These are phyloP conservation scores for Aleadryas rufinucha DNA, from an alignment of 2,113 vertebrate genomes.

Conservation along the genomic window DNA sequence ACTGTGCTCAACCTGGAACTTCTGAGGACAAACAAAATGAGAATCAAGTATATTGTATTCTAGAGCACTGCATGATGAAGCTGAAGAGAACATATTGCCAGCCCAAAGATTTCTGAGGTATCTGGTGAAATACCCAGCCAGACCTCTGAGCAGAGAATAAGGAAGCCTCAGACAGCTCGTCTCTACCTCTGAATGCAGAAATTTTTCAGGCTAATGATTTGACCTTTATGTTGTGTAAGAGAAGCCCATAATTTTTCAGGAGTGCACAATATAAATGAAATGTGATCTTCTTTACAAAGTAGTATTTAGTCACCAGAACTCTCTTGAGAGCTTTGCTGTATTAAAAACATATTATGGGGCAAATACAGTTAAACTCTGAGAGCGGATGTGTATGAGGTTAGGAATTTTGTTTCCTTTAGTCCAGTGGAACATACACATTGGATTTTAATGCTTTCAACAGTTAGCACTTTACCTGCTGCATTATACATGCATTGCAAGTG, in stretches of 20 bases:
- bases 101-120: not conserved
- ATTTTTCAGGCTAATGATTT: conserved; percentile 32
- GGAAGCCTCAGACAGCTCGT: not conserved
- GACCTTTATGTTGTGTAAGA: conserved; percentile 13
- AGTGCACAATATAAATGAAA: conserved; percentile 7
- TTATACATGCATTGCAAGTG: not conserved
- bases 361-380: not conserved
- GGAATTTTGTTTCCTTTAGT: not conserved
- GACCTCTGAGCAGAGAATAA: not conserved
- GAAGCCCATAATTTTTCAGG: conserved; percentile 21
- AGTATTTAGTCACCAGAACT: not conserved
- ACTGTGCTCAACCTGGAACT: not conserved
- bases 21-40: not conserved
- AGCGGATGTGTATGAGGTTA: not conserved
- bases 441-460: not conserved
- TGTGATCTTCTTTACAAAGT: not conserved
- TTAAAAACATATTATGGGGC: not conserved
- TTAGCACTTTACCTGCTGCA: not conserved
- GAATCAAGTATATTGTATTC: not conserved
- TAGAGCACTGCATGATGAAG: not conserved
- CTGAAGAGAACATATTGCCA: not conserved
- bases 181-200: not conserved
- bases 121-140: not conserved
- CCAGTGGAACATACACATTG: not conserved
- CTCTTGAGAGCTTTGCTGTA: not conserved